phyloP scores from a whole-genome alignment of 2,888 invertebrate genomes.

The Sarcophaga caerulescens region DNA sequence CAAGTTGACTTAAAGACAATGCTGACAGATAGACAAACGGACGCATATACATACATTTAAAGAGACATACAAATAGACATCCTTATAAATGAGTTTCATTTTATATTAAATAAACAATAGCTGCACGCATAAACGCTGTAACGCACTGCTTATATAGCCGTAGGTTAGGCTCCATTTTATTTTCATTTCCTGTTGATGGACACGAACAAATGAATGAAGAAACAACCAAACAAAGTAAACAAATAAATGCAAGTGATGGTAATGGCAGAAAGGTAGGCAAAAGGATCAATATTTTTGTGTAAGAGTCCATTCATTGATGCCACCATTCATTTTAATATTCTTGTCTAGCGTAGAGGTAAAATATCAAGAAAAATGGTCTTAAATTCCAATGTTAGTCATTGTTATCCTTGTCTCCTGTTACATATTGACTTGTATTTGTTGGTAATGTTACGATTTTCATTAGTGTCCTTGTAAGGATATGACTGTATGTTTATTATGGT shows the following conservation, averaged over 20 bases:
- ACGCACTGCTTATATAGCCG: neutral
- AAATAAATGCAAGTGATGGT: conserved; percentile 1
- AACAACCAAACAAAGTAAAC: neutral
- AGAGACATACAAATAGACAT: neutral
- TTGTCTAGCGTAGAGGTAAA: conserved; percentile 25
- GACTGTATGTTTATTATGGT: neutral
- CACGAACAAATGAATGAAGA: conserved; percentile 1
- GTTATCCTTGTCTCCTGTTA: conserved; percentile 6
- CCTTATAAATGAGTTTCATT: conserved; percentile 49
- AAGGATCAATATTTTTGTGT: neutral
- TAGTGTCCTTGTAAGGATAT: neutral
- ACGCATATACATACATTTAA: too few species aligned
- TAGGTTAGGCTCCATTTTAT: conserved; percentile 39
- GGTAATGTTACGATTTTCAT: neutral
- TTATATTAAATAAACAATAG: conserved; percentile 48
- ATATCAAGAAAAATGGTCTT: conserved; percentile 41
- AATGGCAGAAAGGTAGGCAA: neutral
- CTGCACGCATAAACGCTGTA: neutral
- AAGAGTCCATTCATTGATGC: neutral
- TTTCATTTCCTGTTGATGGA: conserved; percentile 41
- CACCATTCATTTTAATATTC: neutral
- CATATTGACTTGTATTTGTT: conserved; percentile 13
- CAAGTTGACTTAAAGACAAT: neutral
- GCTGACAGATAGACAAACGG: neutral
- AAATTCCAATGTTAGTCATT: conserved; percentile 37